These are phyloP conservation scores for Drosophila neotestacea DNA, from an alignment of 2,888 invertebrate genomes.

Conservation along the genomic window DNA sequence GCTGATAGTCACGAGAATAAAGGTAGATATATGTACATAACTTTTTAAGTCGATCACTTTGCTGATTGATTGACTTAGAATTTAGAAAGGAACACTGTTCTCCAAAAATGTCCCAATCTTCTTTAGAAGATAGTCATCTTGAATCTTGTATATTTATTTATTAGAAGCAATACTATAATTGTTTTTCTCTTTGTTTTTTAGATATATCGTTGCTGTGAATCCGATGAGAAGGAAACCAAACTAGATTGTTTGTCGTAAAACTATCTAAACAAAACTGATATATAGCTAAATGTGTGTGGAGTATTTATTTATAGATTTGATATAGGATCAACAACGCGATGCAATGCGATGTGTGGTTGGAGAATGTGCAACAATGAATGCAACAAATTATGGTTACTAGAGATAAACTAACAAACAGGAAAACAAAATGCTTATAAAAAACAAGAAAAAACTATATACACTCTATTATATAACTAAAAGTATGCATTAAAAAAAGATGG, in stretches of 20 bases:
- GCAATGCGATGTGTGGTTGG: constrained; percentile 18
- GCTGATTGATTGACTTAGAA: too few relatives aligned
- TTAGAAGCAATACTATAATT: too few relatives aligned
- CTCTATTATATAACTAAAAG: constrained; percentile 49
- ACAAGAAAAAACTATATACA: constrained; percentile 62
- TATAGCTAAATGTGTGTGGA: constrained; percentile 81
- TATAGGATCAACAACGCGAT: constrained; percentile 44
- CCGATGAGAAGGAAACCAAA: constrained; percentile 75
- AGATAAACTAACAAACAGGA: constrained; percentile 66
- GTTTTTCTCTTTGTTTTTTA: constrained; percentile 18
- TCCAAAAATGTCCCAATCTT: too few relatives aligned
- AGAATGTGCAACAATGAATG: constrained; percentile 43
- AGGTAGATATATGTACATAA: constrained; percentile 43
- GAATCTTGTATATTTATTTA: too few relatives aligned
- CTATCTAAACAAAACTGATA: constrained; percentile 64
- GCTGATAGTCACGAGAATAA: constrained; percentile 86
- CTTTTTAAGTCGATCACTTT: too few relatives aligned
- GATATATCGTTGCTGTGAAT: constrained; percentile 85
- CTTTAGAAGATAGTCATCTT: too few relatives aligned
- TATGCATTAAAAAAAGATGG: constrained; percentile 37
- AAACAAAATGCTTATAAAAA: constrained; percentile 74
- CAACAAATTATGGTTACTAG: constrained; percentile 83
- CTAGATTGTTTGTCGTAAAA: constrained; percentile 68
- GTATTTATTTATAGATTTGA: constrained; percentile 78
- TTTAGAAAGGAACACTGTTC: too few relatives aligned